Evolutionary conservation across 30 jellyfish, hydroid and myxozoan genomes (phyloP).

Genomic region (Pelagia noctiluca): DNA sequence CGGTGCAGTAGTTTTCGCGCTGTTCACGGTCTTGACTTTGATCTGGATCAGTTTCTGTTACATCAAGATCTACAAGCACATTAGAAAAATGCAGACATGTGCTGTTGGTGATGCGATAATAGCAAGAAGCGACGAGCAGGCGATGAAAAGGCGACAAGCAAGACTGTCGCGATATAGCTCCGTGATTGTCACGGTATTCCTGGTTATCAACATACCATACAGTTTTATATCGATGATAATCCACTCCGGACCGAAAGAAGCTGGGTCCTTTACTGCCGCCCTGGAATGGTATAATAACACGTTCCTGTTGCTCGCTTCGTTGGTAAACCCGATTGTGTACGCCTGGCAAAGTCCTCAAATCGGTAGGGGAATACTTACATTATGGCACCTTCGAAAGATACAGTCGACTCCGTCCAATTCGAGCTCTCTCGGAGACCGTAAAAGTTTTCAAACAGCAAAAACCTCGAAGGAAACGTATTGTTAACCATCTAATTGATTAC

Average conservation of each 20-base stretch:
- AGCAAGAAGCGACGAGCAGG: constrained; percentile 22
- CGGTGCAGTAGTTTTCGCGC: constrained; percentile 34
- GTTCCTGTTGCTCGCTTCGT: constrained; percentile 31
- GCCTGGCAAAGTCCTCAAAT: constrained; percentile 70
- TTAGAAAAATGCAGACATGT: constrained; percentile 38
- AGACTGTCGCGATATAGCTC: constrained; percentile 46
- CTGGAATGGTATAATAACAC: constrained; percentile 34
- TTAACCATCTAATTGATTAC: too few relatives aligned
- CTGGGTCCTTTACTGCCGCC: neutral
- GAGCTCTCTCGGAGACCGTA: too few relatives aligned
- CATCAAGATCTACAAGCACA: constrained; percentile 36
- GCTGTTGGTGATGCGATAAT: constrained; percentile 12
- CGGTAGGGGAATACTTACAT: constrained; percentile 46
- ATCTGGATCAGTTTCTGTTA: constrained; percentile 36
- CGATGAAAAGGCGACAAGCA: constrained; percentile 37
- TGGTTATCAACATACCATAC: constrained; percentile 41
- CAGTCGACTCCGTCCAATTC: neutral
- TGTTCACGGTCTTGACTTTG: constrained; percentile 16
- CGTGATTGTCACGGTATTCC: constrained; percentile 38
- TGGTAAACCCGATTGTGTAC: constrained; percentile 54
- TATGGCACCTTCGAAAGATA: constrained; percentile 34
- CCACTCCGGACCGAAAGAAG: constrained; percentile 6
- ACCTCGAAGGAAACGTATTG: too few relatives aligned
- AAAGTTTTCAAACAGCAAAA: too few relatives aligned
- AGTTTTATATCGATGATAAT: constrained; percentile 16